These are phyloP conservation scores for Machimus rusticus DNA, from an alignment of 2,888 invertebrate species.

Conservation along the genomic window DNA sequence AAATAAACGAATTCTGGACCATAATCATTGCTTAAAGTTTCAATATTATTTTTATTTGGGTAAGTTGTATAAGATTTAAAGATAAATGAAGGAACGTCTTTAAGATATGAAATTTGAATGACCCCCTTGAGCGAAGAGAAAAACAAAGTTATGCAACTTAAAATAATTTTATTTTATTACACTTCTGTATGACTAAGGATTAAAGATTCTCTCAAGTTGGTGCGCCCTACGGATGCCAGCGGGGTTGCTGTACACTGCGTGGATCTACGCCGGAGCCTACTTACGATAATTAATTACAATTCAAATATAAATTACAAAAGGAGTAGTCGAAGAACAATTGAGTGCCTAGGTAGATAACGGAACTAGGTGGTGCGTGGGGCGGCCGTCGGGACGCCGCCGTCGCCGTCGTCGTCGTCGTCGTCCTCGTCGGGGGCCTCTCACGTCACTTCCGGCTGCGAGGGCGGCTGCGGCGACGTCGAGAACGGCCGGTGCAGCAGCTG, in stretches of 20 bases:
- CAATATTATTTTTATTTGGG: no score
- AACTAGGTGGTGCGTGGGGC: constrained; percentile 31
- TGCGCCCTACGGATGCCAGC: constrained; percentile 18
- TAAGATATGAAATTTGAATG: no score
- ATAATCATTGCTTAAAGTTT: no score
- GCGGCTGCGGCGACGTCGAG: constrained; percentile 61
- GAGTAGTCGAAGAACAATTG: constrained; percentile 31
- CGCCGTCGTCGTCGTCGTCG: no score
- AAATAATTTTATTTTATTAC: constrained; percentile 37
- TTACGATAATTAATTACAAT: constrained; percentile 45
- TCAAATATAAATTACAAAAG: constrained; percentile 25
- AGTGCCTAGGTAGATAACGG: constrained; percentile 24
- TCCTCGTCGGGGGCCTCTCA: constrained; percentile 49
- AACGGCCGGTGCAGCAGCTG: constrained; percentile 61
- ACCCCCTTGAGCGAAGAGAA: background rate
- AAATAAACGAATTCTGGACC: no score
- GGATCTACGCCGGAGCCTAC: background rate
- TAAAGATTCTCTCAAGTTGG: constrained; percentile 23
- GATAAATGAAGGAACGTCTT: no score
- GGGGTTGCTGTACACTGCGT: constrained; percentile 31
- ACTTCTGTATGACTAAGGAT: constrained; percentile 35
- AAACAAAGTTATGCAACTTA: constrained; percentile 26
- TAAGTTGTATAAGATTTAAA: no score
- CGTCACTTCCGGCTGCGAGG: constrained; percentile 59
- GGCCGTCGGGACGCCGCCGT: constrained; percentile 39